Base-by-base conservation (phyloP, 2,888 invertebrate species). In the Andrena bicolor region DNA sequence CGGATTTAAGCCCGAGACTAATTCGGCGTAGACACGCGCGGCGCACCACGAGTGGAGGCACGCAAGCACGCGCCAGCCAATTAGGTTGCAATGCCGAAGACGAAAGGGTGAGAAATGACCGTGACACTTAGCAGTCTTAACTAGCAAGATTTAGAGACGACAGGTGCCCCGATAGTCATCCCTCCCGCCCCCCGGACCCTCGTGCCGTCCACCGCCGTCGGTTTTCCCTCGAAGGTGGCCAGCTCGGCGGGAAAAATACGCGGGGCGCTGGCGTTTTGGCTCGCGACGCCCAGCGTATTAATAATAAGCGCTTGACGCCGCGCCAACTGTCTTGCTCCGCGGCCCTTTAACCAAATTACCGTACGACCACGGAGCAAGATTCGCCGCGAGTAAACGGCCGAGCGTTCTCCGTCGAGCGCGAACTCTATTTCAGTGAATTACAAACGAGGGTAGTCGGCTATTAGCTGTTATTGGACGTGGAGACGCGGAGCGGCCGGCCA, bases 91-190 rank as follows among this genome's bases (percentile, higher is more conserved):
- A 90, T 90, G 90, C 90, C 84, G 86, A 86, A 84, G 85, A 83
- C 83, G 83, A 83, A 83, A 83, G 83, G 87, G 86, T 87, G 82
- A 87, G 87, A 87, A 83, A 85, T 74, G 87, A 89, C 86, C 89
- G 90, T 89, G 90, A 91, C 88, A 90, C 88, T 87, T 88, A 80
- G 85, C 88, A 76, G 86, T 81, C 91, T 91, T 92, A 92, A 93
- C 92, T 92, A 92, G 91, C 88, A 90, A 93, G 93, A 93, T 93
- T 93, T 93, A 93, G 90, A 85, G 90, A 82, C 90, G 92, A 93
- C 93, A 93, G 93, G 93, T 93, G 93, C 90, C 82, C 85, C 35
- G 86, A 85, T 86, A 76, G 66, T 41, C 49, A 70, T 75, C 82
- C 73, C 71, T 23, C 23, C 60, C 48, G 28, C 41, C 56, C 51